Evolutionary conservation across 2,113 vertebrate species (phyloP).

Genomic region (Enhydra lutris): DNA sequence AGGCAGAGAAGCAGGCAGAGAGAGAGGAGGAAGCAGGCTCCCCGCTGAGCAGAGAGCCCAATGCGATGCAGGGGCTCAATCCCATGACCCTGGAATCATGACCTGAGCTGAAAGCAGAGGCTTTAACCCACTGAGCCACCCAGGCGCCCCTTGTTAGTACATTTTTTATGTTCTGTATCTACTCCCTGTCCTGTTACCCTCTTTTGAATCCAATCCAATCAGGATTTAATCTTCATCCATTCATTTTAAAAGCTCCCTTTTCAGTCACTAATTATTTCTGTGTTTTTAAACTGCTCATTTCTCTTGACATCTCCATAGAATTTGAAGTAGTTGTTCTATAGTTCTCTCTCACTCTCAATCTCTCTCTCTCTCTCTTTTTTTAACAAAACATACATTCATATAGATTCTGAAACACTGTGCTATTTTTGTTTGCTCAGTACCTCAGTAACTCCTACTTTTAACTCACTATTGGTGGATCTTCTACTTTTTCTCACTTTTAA

Average conservation of each 20-base stretch:
- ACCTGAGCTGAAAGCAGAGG: too few species aligned
- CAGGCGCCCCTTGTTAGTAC: background rate
- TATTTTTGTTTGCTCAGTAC: background rate
- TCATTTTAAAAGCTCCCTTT: background rate
- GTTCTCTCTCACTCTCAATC: background rate
- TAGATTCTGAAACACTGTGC: background rate
- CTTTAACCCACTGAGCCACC: too few species aligned
- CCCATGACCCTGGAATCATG: too few species aligned
- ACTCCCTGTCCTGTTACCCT: background rate
- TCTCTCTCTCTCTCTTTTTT: background rate
- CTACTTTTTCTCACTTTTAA: background rate
- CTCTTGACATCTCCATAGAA: background rate
- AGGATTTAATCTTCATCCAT: background rate
- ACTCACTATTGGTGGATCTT: background rate
- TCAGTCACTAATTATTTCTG: background rate
- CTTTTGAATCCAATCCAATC: background rate
- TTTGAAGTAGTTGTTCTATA: background rate
- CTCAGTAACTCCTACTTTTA: background rate
- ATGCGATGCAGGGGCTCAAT: too few species aligned
- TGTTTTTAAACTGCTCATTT: background rate
- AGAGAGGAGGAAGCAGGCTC: too few species aligned
- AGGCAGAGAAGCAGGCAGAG: too few species aligned
- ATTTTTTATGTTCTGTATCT: background rate
- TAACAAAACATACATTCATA: background rate
- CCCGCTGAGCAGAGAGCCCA: too few species aligned